Evolutionary conservation across 2,888 invertebrate genomes (phyloP), one percentile per base, ranked within the genome.

Genomic region (Drosophila tripunctata): DNA sequence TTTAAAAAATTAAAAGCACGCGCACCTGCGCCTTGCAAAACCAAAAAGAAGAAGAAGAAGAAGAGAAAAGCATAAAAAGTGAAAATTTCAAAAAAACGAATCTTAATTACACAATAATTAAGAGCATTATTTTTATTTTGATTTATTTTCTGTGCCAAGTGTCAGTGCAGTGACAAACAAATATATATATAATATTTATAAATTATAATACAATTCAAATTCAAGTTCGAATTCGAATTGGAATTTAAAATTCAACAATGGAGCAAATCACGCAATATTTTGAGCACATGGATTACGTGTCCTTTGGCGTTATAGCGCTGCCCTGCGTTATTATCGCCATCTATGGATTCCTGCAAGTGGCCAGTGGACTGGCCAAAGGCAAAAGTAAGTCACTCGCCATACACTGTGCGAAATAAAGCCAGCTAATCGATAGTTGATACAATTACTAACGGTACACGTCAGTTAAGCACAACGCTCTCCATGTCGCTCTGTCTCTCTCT

Each of bases 301-400:
- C 81, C 74, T 75, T 81, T 17, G 69, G 76, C 50, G 74, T 79
- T 4, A 69, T 86, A 47, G 77, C 80, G 2, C 47, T 81, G 19
- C 83, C 83, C 40, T 86, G 86, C 67, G 48, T 81, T 31, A 66
- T 86, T 3, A 76, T 86, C 5, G 80, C 69, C 62, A 24, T 86
- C 63, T 86, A 79, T 19, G 86, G 86, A 56, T 76, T 79, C 47
- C 66, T 86, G 10, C 81, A 86, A 38, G 60, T 81, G 24, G 71
- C 65, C 67, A 81, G 83, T 22, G 86, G 86, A 12, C 15, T 83
- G 47, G 65, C 74, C 67, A 85, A 83, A 24, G 36, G 68, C 63
- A 86, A 86, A 76, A 79, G 81, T 81, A 74, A 86, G 81, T 80
- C n/a, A n/a, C n/a, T n/a, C n/a, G n/a, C n/a, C n/a, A n/a, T n/a